These are phyloP conservation scores for Catostomus latipinnis DNA, from an alignment of 2,797 vertebrate genomes.

Conservation along the genomic window DNA sequence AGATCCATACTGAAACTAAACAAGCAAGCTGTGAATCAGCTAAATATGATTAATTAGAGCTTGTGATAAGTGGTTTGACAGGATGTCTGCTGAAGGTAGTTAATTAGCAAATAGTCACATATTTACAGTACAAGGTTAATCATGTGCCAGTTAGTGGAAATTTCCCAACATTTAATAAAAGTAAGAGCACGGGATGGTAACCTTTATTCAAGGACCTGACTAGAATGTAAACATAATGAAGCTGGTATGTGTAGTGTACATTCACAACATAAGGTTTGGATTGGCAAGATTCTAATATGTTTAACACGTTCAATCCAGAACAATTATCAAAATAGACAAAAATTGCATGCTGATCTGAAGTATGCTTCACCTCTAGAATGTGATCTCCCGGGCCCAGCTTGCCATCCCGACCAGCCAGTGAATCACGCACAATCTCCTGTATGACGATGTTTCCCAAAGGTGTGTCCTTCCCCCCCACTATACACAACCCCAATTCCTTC, in stretches of 20 bases:
- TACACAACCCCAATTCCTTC: slow-evolving; percentile 88
- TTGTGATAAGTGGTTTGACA: not conserved
- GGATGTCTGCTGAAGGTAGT: not conserved
- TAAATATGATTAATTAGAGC: not conserved
- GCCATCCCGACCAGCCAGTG: slow-evolving; percentile 83
- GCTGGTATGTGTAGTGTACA: slow-evolving; percentile 23
- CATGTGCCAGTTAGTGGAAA: not conserved
- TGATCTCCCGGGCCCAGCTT: slow-evolving; percentile 91
- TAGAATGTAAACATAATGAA: slow-evolving; percentile 35
- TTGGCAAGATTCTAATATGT: slow-evolving; percentile 3
- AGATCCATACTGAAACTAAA: not conserved
- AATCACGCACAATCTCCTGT: slow-evolving; percentile 88
- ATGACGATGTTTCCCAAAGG: slow-evolving; percentile 93
- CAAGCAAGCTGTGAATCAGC: not conserved
- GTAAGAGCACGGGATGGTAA: not conserved
- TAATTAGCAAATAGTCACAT: not conserved
- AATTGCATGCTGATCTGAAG: slow-evolving; percentile 6
- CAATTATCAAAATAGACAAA: slow-evolving; percentile 15
- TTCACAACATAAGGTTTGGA: slow-evolving; percentile 2
- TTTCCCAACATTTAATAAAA: not conserved
- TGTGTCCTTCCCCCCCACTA: slow-evolving; percentile 93
- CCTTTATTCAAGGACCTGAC: slow-evolving; percentile 20
- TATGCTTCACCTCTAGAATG: slow-evolving; percentile 85
- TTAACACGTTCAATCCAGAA: not conserved
- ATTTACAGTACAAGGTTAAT: slow-evolving; percentile 9